phyloP scores from a whole-genome alignment of 1,140 invertebrate genomes.

The Rhizoglyphus robini region DNA sequence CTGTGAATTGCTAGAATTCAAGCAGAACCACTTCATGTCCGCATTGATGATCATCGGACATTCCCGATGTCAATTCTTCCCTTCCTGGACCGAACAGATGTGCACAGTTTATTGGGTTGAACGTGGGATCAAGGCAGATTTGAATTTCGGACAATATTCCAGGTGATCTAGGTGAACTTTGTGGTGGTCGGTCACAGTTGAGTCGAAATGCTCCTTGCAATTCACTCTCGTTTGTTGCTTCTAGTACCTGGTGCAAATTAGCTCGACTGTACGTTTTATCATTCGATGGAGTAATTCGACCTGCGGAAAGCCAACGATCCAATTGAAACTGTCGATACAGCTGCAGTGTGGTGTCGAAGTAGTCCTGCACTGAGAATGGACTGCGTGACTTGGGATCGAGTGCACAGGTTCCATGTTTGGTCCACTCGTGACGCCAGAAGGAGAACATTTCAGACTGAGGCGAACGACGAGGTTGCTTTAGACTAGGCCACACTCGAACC shows the following conservation, averaged over 20 bases:
- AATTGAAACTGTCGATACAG: not conserved
- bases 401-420: not conserved
- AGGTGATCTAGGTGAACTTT: not conserved
- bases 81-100: not conserved
- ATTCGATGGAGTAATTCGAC: not conserved
- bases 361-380: not conserved
- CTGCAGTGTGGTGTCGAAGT: not conserved
- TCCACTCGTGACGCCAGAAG: slow-evolving; percentile 6
- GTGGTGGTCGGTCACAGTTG: not conserved
- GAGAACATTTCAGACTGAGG: not conserved
- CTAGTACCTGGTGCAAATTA: not conserved
- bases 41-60: not conserved
- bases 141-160: not conserved
- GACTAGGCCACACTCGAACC: not conserved
- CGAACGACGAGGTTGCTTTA: not conserved
- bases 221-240: not conserved
- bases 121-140: not conserved
- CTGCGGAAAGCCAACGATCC: not conserved
- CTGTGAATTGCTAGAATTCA: not conserved
- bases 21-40: not conserved
- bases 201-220: not conserved
- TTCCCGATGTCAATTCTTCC: slow-evolving; percentile 1
- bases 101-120: not conserved
- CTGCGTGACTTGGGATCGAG: not conserved
- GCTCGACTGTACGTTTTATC: not conserved